Conservation (phyloP, 2,797 vertebrate species). For the Propithecus perrieri region DNA sequence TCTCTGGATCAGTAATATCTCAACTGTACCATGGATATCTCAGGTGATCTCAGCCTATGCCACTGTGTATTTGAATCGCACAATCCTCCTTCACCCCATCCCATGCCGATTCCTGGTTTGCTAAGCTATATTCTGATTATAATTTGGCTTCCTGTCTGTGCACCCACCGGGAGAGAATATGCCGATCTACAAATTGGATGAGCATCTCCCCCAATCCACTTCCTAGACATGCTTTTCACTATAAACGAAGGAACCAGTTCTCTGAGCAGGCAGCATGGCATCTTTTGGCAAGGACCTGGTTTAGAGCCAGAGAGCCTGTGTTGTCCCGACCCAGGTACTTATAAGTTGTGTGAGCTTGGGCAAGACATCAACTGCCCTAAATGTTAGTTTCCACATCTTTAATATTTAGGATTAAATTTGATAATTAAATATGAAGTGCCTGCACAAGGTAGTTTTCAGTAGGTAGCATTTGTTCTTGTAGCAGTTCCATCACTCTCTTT, state of each 20-base stretch:
- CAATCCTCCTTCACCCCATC: not conserved
- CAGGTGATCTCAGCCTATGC: not conserved
- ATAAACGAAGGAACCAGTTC: not conserved
- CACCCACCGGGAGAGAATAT: not conserved
- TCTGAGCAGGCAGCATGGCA: not conserved
- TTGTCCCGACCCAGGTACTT: not conserved
- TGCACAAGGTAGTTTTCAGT: not conserved
- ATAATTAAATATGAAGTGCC: not conserved
- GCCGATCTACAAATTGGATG: not conserved
- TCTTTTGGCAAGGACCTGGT: not conserved
- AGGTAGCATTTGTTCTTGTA: not conserved
- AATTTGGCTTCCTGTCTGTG: not conserved
- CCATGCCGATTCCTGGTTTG: not conserved
- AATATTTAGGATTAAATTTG: not conserved
- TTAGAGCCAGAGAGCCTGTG: not conserved
- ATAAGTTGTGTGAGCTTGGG: not conserved
- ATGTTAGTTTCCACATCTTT: not conserved
- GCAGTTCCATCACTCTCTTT: not conserved
- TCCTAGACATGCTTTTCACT: not conserved
- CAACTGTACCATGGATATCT: not conserved
- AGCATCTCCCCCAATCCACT: not conserved
- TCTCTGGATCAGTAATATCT: not conserved
- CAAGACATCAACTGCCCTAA: not conserved
- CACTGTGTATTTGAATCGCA: not conserved
- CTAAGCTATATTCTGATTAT: not conserved